Percentiles rank a stretch among this genome's conserved stretches.
Evolutionary conservation across 2,797 vertebrate genomes (phyloP).

Genomic region (Helostoma temminkii): DNA sequence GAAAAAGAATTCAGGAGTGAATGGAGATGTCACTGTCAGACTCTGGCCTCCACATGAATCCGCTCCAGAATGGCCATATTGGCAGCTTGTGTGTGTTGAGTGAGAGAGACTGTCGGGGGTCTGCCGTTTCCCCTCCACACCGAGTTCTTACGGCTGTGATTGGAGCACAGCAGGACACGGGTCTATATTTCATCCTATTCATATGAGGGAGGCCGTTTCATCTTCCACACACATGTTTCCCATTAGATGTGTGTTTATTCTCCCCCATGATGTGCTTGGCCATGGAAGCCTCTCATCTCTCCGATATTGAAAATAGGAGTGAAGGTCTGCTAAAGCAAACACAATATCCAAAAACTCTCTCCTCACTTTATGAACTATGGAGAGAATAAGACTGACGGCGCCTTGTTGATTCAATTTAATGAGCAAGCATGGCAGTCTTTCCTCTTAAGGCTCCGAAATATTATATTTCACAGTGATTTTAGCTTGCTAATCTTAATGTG

Average conservation of each 20-base stretch:
- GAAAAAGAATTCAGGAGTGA: slow-evolving; percentile 78
- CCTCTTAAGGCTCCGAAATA: slow-evolving; percentile 44
- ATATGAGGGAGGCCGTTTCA: slow-evolving; percentile 79
- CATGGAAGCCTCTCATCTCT: slow-evolving; percentile 82
- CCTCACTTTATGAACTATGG: slow-evolving; percentile 65
- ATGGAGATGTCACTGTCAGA: slow-evolving; percentile 88
- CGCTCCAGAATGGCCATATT: slow-evolving; percentile 78
- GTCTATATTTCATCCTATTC: slow-evolving; percentile 81
- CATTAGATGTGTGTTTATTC: slow-evolving; percentile 83
- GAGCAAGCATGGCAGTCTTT: slow-evolving; percentile 44
- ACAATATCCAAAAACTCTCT: slow-evolving; percentile 65
- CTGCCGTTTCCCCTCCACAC: slow-evolving; percentile 70
- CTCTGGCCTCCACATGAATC: slow-evolving; percentile 76
- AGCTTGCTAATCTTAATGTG: slow-evolving; percentile 47
- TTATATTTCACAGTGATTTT: slow-evolving; percentile 59
- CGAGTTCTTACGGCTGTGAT: slow-evolving; percentile 70
- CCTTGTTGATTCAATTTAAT: slow-evolving; percentile 57
- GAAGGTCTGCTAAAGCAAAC: slow-evolving; percentile 81
- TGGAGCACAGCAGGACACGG: slow-evolving; percentile 72
- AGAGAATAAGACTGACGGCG: slow-evolving; percentile 33
- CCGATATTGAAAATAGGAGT: slow-evolving; percentile 77
- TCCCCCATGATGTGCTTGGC: slow-evolving; percentile 80
- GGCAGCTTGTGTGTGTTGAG: slow-evolving; percentile 71
- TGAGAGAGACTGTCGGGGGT: slow-evolving; percentile 65
- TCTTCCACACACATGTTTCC: slow-evolving; percentile 82